Percentiles rank a stretch among this genome's conserved stretches.
Evolutionary conservation across 2,797 vertebrate genomes (phyloP).

Genomic region (Arnoldichthys spilopterus): DNA sequence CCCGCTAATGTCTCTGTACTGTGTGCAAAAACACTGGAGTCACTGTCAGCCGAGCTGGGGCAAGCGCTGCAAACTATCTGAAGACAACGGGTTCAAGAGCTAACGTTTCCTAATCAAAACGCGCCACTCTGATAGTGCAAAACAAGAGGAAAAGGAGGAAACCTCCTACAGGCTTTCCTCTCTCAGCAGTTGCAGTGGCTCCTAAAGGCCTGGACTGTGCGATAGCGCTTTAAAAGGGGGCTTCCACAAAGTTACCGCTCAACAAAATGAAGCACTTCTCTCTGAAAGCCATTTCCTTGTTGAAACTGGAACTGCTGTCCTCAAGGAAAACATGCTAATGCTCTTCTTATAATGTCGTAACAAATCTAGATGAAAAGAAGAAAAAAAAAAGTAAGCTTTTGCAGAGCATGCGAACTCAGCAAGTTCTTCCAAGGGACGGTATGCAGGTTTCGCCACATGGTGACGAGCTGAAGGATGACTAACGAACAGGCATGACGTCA

Average conservation of each 20-base stretch:
- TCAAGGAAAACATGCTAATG: constrained; percentile 22
- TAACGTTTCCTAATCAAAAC: constrained; percentile 76
- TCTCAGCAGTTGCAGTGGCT: constrained; percentile 51
- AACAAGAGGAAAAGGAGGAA: constrained; percentile 70
- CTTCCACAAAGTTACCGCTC: constrained; percentile 44
- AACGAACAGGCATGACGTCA: constrained; percentile 35
- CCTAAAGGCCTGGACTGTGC: constrained; percentile 35
- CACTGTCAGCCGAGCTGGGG: constrained; percentile 49
- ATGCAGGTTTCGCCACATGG: constrained; percentile 27
- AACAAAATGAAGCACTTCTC: constrained; percentile 55
- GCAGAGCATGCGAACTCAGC: not conserved
- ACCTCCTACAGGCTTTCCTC: constrained; percentile 59
- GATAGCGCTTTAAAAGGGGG: constrained; percentile 25
- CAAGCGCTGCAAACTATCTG: constrained; percentile 47
- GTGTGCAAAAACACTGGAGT: constrained; percentile 61
- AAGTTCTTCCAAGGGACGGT: not conserved
- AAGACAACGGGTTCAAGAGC: constrained; percentile 69
- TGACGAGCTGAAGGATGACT: constrained; percentile 30
- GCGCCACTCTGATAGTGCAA: constrained; percentile 63
- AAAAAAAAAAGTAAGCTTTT: not conserved
- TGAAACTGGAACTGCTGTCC: constrained; percentile 25
- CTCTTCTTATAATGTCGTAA: constrained; percentile 1
- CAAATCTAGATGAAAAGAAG: not conserved
- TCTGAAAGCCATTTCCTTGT: constrained; percentile 54
- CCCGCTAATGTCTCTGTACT: constrained; percentile 64